Base-by-base conservation (phyloP, 2,113 vertebrate species). In the Macrotus californicus region DNA sequence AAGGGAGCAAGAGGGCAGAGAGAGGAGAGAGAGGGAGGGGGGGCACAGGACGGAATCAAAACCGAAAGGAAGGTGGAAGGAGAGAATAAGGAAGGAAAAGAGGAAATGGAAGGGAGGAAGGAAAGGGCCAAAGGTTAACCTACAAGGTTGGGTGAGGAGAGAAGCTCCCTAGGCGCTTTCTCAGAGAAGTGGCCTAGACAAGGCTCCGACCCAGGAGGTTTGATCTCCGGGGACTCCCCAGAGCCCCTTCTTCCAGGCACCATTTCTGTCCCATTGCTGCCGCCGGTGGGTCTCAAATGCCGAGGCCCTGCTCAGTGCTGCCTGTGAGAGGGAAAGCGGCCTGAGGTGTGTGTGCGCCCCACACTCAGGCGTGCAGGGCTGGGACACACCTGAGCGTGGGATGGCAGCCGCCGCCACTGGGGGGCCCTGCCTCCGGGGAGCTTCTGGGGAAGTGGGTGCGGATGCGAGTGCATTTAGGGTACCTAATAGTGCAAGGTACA, bases 51-150 rank as follows among this genome's bases (percentile, higher is more conserved):
- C 43, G 8, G 72, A 75, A 48, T 31, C 72, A 48, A 46, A 48
- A 5, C 41, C 7, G 5, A 4, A 12, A 43, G n/a, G 14, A 31
- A n/a, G 43, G 5, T 21, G 46, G 26, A 24, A 4, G 21, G 29
- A 50, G 3, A 4, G 1, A 36, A 43, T 9, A 8, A 41, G 26
- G 59, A 0, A 31, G 13, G 50, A 0, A 31, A 18, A 46, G 2
- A 11, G 3, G 26, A 0, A 21, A 7, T 13, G 21, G 19, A 3
- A 6, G 3, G 6, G 54, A 4, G 22, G 0, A 1, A 39, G 41
- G 41, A 3, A 52, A 4, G 3, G 6, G 14, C 13, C 11, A 14
- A 18, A 52, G 73, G 29, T 56, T 64, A 4, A 13, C 22, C 39
- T 5, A 0, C 5, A 22, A 31, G 7, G 3, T 21, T 22, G 10